Base-by-base conservation (phyloP, 2,797 vertebrate species). In the Odontamblyopus rebecca region DNA sequence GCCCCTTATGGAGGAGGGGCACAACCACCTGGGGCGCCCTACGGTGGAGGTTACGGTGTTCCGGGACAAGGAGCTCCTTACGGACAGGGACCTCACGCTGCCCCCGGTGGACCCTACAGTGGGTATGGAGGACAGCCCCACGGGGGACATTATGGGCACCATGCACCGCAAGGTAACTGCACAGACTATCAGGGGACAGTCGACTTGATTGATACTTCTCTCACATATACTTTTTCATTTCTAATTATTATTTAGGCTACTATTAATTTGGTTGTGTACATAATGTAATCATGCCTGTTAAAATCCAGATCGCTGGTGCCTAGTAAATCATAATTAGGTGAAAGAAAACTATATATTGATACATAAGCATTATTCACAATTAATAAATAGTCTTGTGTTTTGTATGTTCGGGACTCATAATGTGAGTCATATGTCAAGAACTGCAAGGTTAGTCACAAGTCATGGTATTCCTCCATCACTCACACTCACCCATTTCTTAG, bases 41-140 rank as follows among this genome's bases (percentile, higher is more conserved):
- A 85, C 60, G 89, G 81, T 0, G 84, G 82, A 5, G 27, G 57
- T 5, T 91, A 92, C 72, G 85, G 91, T 44, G 84, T 76, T 15
- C 83, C 81, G 15, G 72, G 61, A 70, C 86, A 87, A 2, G 89
- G 86, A 68, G 82, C 75, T 1, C 87, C 82, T 1, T 93, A 93
- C 60, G 88, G 91, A 1, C 82, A 77, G 8, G 82, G 75, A 57
- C 78, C 69, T 67, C 76, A 79, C 19, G 82, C 77, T 44, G 81
- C 83, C 12, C 89, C 87, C 0, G 87, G 90, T 5, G 93, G 89
- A 6, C 85, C 82, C 2, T 96, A 95, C 48, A 94, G 93, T 2
- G 82, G 75, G 18, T 93, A 93, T 4, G 91, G 93, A 4, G 88
- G 87, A 64, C 93, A 93, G n/a, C 92, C 92, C 50, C 93, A 94